phyloP scores from a whole-genome alignment of 2,797 vertebrate species.

The Pseudocheirus occidentalis region DNA sequence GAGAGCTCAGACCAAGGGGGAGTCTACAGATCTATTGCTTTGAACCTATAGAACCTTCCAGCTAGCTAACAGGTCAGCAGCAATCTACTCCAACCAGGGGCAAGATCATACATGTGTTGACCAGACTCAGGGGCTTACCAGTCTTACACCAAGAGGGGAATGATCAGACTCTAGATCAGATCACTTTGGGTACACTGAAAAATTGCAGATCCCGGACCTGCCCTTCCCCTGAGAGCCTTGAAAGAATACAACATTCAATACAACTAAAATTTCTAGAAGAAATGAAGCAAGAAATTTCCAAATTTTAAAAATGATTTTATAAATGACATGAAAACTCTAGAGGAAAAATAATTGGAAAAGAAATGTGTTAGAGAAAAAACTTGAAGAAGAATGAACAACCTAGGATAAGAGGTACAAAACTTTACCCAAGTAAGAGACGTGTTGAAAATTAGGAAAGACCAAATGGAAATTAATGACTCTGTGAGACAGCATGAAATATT shows the following conservation, averaged over 20 bases:
- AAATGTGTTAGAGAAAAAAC: neutral
- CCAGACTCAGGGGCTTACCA: neutral
- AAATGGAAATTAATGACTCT: neutral
- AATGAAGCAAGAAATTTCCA: neutral
- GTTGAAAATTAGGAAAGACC: neutral
- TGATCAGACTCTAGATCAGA: neutral
- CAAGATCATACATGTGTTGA: neutral
- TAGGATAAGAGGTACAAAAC: neutral
- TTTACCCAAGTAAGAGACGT: neutral
- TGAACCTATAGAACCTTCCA: neutral
- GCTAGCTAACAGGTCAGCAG: neutral
- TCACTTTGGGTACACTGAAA: neutral
- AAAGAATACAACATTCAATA: neutral
- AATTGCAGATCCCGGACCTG: neutral
- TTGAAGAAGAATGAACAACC: neutral
- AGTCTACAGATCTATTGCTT: neutral
- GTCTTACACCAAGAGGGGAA: neutral
- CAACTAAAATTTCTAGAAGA: neutral
- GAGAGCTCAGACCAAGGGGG: neutral
- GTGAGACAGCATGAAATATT: neutral
- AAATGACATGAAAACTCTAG: neutral
- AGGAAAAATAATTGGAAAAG: neutral
- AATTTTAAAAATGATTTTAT: neutral
- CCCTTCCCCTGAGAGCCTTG: neutral
- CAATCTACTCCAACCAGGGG: neutral